phyloP scores from a whole-genome alignment of 2,113 vertebrate species.

The Trematomus loennbergii region DNA sequence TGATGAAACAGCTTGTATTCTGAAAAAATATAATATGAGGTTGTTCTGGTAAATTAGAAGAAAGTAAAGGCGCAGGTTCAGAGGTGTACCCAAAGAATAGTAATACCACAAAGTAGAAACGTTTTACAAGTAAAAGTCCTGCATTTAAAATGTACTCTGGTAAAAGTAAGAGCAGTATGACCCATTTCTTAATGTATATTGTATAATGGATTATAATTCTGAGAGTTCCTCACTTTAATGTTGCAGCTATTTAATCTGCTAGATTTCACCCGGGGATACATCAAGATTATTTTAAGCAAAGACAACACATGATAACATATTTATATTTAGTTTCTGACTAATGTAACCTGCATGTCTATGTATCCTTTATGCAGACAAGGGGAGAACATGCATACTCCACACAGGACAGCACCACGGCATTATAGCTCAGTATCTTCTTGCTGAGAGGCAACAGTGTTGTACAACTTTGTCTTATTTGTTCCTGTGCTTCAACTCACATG shows the following conservation, averaged over 20 bases:
- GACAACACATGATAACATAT: too few species aligned
- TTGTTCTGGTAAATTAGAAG: neutral
- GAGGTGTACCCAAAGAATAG: neutral
- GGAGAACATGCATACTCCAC: neutral
- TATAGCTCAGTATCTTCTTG: neutral
- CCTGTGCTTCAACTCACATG: neutral
- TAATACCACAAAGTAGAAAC: too few species aligned
- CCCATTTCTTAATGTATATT: too few species aligned
- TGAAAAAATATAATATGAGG: neutral
- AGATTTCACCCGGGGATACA: too few species aligned
- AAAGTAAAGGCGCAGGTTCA: neutral
- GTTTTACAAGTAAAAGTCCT: too few species aligned
- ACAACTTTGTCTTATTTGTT: neutral
- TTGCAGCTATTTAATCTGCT: too few species aligned
- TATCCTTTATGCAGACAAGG: neutral
- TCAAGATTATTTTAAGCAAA: too few species aligned
- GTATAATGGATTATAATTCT: too few species aligned
- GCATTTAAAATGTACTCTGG: too few species aligned
- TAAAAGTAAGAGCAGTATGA: too few species aligned
- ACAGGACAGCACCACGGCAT: neutral
- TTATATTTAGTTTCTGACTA: neutral
- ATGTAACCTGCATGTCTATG: too few species aligned
- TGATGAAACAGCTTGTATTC: neutral
- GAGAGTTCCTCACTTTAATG: too few species aligned
- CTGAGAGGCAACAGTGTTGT: neutral